Base-by-base conservation (phyloP, 2,113 vertebrate genomes). In the Xerus inauris region DNA sequence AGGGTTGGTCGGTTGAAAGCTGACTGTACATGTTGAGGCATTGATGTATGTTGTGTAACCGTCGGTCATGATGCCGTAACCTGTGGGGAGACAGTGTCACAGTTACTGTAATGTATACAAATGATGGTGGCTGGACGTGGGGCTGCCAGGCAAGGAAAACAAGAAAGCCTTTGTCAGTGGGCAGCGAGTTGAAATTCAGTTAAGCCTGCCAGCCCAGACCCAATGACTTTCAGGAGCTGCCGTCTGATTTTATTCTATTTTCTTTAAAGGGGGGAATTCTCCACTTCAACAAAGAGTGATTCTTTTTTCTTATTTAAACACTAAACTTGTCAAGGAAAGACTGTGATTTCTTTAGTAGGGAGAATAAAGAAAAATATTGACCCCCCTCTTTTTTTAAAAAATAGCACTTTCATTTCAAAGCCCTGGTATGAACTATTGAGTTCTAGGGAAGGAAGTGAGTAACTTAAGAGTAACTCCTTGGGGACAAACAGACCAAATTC, bases 31-130 rank as follows among this genome's bases (percentile, higher is more conserved):
- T 22, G 99, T 99, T 40, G 99, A 99, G 84, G 99, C 99, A 87
- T 99, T 99, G 98, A 99, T 99, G 98, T 99, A 99, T 0, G 99
- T 99, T 6, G 99, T 99, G 98, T 99, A 99, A 94, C 99, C 99
- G 11, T 99, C 99, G 0, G 99, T 99, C 99, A 99, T 99, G 95
- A 99, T 99, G 95, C 99, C 99, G 1, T 99, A 99, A 97, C 99
- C 99, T 99, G 99, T 3, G 92, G 95, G 85, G 96, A 98, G 87
- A 98, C 91, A 6, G 91, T 42, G 96, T 62, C 93, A 98, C 72
- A 8, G 71, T 98, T 76, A 98, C 93, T 95, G 84, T 75, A 65
- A 95, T 17, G 77, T 62, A 95, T 26, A 96, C 89, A 95, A 97
- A 97, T 54, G 8, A 72, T 0, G 42, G 69, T 42, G 64, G 93